Evolutionary conservation across 2,113 vertebrate species (phyloP), one percentile per base, ranked within the genome.

Genomic region (Microtus montanus): DNA sequence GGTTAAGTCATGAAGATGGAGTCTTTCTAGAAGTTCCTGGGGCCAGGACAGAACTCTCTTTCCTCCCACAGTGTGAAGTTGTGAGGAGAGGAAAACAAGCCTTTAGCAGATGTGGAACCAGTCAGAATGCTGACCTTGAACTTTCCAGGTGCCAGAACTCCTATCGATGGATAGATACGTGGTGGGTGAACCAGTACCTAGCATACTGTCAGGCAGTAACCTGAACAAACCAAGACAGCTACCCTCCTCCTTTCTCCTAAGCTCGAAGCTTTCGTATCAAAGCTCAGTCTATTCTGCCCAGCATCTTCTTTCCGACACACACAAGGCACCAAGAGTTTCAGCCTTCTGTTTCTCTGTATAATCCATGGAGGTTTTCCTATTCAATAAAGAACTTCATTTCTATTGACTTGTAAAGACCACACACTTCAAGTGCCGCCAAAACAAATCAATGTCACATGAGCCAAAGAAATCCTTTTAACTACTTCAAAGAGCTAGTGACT

Each of bases 361-460:
- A 97, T 93, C 95, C 90, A 87, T 41, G 61, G 93, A 93, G 68
- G 97, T 97, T 97, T 98, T 97, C 95, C 94, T 0, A 44, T 95
- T 89, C 97, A 96, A 97, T 97, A 98, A 90, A 97, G 93, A 71
- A 96, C 78, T 97, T 97, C 96, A 97, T 97, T 80, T 97, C 98
- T 98, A 98, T 98, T 97, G 97, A 98, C 98, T 98, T 97, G 82
- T 97, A 97, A 97, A 98, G 98, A 97, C 98, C 97, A 98, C 98
- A 96, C 89, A 97, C 96, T 92, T 97, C 94, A 96, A 96, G 97
- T 38, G 96, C 97, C 98, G 97, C 98, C 98, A 97, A 98, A 98
- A 98, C 98, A 98, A 98, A 98, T 98, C 98, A 98, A 98, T 98
- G 98, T 95, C 83, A 82, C 97, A 97, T 96, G 97, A 98, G 94